Conservation (phyloP, 2,797 vertebrate species). For the Ptychadena robeensis region DNA sequence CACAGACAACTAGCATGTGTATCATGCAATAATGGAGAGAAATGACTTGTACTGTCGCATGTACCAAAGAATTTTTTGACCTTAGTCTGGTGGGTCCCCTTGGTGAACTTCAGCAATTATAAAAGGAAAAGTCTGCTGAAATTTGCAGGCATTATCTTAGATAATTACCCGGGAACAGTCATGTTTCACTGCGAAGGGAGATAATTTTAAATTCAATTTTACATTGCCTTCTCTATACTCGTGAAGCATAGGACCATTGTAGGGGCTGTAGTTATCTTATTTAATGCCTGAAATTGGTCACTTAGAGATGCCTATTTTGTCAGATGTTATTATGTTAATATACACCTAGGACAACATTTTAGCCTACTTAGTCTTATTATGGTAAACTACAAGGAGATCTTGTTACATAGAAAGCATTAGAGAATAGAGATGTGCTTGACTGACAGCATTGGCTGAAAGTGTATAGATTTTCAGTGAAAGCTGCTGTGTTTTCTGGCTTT, state of each 20-base stretch:
- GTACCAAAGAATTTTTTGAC: conserved; percentile 70
- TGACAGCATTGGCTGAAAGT: conserved; percentile 52
- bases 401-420: conserved; percentile 63
- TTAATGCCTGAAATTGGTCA: conserved; percentile 69
- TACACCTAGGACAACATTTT: conserved; percentile 70
- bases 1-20: conserved; percentile 48
- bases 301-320: conserved; percentile 69
- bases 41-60: conserved; percentile 51
- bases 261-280: conserved; percentile 66
- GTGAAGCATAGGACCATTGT: conserved; percentile 69
- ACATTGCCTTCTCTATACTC: conserved; percentile 70
- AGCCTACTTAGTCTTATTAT: conserved; percentile 67
- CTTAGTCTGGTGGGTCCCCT: conserved; percentile 79
- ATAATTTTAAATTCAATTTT: conserved; percentile 83
- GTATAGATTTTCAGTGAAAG: conserved; percentile 30
- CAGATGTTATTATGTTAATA: conserved; percentile 58
- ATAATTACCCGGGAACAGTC: conserved; percentile 82
- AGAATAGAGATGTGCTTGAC: conserved; percentile 56
- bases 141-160: conserved; percentile 82
- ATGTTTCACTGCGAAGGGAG: conserved; percentile 78
- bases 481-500: conserved; percentile 27
- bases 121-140: conserved; percentile 77
- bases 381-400: conserved; percentile 63
- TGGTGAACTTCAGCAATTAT: conserved; percentile 80
- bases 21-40: conserved; percentile 54